Conservation (phyloP, 2,113 vertebrate genomes). For the Gymnobelideus leadbeateri region DNA sequence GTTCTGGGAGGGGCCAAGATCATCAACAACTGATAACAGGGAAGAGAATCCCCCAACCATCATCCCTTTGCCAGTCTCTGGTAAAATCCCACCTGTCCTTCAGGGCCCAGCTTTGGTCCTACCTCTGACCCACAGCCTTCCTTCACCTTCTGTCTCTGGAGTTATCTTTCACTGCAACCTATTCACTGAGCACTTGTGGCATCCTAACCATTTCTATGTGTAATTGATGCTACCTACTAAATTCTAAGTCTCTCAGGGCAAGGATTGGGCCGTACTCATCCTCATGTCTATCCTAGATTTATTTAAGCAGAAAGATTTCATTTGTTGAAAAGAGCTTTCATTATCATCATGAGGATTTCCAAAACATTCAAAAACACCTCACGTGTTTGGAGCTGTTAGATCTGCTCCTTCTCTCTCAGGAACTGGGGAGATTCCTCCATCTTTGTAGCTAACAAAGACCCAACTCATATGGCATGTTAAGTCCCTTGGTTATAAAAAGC, state of each 20-base stretch:
- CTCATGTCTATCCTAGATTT: not conserved
- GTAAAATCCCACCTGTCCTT: not conserved
- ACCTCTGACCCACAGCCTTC: not conserved
- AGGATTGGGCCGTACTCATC: not conserved
- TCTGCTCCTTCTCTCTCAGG: not conserved
- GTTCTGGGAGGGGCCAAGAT: not conserved
- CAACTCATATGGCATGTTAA: not conserved
- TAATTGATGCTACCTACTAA: not conserved
- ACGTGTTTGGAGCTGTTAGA: not conserved
- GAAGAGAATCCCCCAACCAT: not conserved
- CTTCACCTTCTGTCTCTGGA: not conserved
- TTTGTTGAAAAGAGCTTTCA: not conserved
- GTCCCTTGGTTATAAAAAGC: not conserved
- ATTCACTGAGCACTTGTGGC: not conserved
- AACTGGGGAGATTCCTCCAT: not conserved
- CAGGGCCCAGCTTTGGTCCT: not conserved
- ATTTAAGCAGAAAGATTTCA: not conserved
- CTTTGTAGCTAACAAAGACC: not conserved
- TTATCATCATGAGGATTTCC: not conserved
- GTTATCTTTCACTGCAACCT: not conserved
- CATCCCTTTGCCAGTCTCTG: not conserved
- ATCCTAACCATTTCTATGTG: not conserved
- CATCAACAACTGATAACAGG: not conserved
- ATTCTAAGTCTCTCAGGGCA: not conserved
- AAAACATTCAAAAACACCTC: not conserved